These are phyloP conservation scores for Procapra przewalskii DNA, from an alignment of 2,113 vertebrate genomes.

Conservation along the genomic window DNA sequence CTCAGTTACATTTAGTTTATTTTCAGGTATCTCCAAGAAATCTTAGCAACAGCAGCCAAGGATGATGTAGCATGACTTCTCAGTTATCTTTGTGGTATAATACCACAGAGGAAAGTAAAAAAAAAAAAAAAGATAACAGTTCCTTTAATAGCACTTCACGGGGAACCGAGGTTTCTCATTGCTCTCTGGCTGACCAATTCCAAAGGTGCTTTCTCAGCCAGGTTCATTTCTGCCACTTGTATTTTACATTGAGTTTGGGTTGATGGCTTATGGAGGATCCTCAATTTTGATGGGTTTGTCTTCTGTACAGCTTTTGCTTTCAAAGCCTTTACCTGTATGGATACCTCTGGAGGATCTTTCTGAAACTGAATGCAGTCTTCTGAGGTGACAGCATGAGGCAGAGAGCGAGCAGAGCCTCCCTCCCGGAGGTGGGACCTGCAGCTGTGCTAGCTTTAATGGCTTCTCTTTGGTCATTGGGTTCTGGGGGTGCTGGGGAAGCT, in stretches of 20 bases:
- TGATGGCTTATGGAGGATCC: not conserved
- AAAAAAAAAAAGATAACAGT: not conserved
- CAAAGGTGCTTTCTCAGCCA: too few relatives aligned
- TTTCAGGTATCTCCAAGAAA: slow-evolving; percentile 58
- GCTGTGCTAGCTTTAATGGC: accelerated
- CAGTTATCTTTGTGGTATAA: not conserved
- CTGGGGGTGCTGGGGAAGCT: not conserved
- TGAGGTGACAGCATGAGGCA: not conserved
- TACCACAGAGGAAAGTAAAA: not conserved
- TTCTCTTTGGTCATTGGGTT: accelerated
- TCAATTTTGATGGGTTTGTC: not conserved
- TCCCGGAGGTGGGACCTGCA: not conserved
- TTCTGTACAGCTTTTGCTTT: not conserved
- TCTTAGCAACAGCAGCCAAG: slow-evolving; percentile 55
- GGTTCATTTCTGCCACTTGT: not conserved
- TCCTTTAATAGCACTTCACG: not conserved
- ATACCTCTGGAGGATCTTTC: not conserved
- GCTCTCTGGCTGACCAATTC: not conserved
- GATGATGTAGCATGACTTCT: not conserved
- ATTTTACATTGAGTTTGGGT: not conserved
- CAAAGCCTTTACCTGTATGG: accelerated
- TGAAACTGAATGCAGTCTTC: not conserved
- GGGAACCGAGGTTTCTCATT: not conserved
- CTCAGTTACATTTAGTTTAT: slow-evolving; percentile 54
- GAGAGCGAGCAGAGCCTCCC: not conserved